These are phyloP conservation scores for Probaryconus sp. DNA, from an alignment of 1,140 invertebrate genomes.

Conservation along the genomic window DNA sequence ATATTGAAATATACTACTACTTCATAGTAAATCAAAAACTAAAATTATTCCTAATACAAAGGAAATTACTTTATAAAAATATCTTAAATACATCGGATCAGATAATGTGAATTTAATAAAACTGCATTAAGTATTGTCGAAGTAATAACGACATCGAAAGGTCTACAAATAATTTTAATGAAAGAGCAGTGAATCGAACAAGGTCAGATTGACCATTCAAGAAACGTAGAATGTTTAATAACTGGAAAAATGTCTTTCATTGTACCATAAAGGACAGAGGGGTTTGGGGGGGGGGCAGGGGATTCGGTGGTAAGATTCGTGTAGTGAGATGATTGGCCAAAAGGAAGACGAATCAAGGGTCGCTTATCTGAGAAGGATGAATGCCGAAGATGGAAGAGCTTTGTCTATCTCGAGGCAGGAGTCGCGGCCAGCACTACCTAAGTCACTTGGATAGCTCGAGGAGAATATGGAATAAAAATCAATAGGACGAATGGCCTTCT, in stretches of 20 bases:
- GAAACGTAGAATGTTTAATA: constrained; percentile 34
- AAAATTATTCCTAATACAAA: too few relatives aligned
- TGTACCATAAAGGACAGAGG: constrained; percentile 17
- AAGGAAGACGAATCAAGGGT: constrained; percentile 10
- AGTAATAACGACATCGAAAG: too few relatives aligned
- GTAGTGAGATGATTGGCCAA: constrained; percentile 17
- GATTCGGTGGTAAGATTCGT: not conserved
- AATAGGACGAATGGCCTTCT: constrained; percentile 67
- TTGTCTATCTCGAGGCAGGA: constrained; percentile 34
- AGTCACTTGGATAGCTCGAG: constrained; percentile 55
- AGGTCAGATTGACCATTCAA: constrained; percentile 33
- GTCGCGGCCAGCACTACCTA: constrained; percentile 35
- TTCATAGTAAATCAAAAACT: too few relatives aligned
- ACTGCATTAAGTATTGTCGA: too few relatives aligned
- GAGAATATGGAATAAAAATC: constrained; percentile 72
- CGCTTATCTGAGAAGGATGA: constrained; percentile 20
- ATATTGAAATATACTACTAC: too few relatives aligned
- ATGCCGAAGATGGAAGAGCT: constrained; percentile 31
- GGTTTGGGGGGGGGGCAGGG: too few relatives aligned
- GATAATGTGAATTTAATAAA: too few relatives aligned
- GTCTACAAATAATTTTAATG: not conserved
- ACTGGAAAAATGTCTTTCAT: constrained; percentile 27
- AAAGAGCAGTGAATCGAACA: constrained; percentile 7
- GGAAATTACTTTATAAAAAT: too few relatives aligned
- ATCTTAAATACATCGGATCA: too few relatives aligned